A percentile compares a stretch with the other conserved stretches of the same genome.
These are phyloP conservation scores for Hirtodrosophila alboralis DNA, from an alignment of 2,888 invertebrate genomes.

Conservation along the genomic window DNA sequence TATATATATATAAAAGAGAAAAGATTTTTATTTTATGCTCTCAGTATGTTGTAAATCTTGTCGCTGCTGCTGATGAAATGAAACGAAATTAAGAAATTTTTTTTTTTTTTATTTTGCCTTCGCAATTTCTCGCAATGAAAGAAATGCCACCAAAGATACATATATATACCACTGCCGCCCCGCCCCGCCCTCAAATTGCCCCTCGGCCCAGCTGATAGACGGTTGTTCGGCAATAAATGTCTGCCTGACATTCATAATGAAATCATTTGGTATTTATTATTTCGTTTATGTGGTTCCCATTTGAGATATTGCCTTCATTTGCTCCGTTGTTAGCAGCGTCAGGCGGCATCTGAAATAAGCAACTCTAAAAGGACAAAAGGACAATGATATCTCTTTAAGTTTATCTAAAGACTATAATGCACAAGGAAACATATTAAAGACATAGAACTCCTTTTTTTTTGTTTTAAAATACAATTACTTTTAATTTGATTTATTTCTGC, in stretches of 20 bases:
- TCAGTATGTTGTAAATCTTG: constrained; percentile 75
- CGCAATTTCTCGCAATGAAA: constrained; percentile 73
- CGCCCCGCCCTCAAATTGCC: neutral
- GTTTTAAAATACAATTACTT: too few species aligned
- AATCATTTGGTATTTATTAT: constrained; percentile 77
- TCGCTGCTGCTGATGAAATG: constrained; percentile 72
- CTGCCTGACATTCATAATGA: constrained; percentile 69
- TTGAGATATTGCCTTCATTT: constrained; percentile 72
- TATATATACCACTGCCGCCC: neutral
- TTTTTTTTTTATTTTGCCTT: constrained; percentile 45
- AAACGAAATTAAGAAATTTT: constrained; percentile 76
- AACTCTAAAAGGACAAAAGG: neutral
- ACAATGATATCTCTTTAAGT: neutral
- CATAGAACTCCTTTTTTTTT: too few species aligned
- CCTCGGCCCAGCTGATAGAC: constrained; percentile 15
- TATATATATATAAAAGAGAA: constrained; percentile 16
- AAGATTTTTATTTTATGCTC: constrained; percentile 75
- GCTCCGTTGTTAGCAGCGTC: constrained; percentile 51
- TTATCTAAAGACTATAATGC: neutral
- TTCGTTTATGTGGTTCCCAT: constrained; percentile 71
- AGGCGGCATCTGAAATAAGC: constrained; percentile 10
- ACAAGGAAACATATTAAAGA: too few species aligned
- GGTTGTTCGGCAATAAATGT: constrained; percentile 51
- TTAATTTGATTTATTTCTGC: too few species aligned
- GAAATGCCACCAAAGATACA: constrained; percentile 57